These are phyloP conservation scores for Anthoptus insignis DNA, from an alignment of 2,888 invertebrate genomes.

Conservation along the genomic window DNA sequence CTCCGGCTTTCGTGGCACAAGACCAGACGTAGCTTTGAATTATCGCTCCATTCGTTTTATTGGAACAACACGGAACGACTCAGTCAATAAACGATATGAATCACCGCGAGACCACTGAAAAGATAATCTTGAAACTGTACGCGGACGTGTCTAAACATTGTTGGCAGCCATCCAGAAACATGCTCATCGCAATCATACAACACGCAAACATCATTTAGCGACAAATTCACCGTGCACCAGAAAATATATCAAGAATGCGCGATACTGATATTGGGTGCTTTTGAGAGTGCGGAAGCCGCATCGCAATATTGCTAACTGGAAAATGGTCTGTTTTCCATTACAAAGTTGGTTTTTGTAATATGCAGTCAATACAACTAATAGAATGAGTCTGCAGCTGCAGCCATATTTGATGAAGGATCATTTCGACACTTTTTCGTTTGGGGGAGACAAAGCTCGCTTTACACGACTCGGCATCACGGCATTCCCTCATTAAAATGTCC, in stretches of 20 bases:
- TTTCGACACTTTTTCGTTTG: slow-evolving; percentile 74
- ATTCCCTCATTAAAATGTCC: slow-evolving; percentile 79
- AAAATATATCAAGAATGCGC: slow-evolving; percentile 55
- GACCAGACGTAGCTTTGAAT: background rate
- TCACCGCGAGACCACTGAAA: slow-evolving; percentile 59
- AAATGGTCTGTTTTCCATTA: too few relatives aligned
- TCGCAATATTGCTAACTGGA: slow-evolving; percentile 47
- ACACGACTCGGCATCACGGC: slow-evolving; percentile 66
- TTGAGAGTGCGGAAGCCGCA: slow-evolving; percentile 53
- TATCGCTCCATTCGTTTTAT: slow-evolving; percentile 20
- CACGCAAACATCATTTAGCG: slow-evolving; percentile 72
- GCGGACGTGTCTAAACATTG: slow-evolving; percentile 61
- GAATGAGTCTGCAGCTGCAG: slow-evolving; percentile 60
- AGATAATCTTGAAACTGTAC: slow-evolving; percentile 62
- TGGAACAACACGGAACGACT: slow-evolving; percentile 24
- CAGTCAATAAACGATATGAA: slow-evolving; percentile 51
- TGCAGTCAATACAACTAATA: too few relatives aligned
- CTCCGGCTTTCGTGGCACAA: slow-evolving; percentile 5
- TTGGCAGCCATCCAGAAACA: slow-evolving; percentile 71
- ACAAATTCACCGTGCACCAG: slow-evolving; percentile 68
- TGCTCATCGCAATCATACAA: slow-evolving; percentile 71
- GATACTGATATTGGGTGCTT: slow-evolving; percentile 54
- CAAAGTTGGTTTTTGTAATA: too few relatives aligned
- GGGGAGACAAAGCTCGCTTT: slow-evolving; percentile 73
- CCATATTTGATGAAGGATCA: slow-evolving; percentile 76